Conservation (phyloP, 2,113 vertebrate species). For the Albula glossodonta region DNA sequence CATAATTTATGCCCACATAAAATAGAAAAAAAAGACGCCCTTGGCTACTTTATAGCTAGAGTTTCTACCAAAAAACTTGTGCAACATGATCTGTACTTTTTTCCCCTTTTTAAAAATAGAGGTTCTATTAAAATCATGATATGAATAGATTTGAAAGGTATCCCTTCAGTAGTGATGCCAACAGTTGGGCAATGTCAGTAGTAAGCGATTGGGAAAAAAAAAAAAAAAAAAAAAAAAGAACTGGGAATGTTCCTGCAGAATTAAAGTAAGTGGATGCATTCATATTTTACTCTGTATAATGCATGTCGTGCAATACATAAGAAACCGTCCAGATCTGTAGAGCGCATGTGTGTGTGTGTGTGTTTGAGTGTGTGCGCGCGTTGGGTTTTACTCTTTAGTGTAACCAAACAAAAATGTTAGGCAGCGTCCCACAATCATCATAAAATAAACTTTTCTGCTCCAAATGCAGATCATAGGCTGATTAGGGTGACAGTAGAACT, state of each 20-base stretch:
- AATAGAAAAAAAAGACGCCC: background rate
- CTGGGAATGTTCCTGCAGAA: background rate
- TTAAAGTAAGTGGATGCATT: slow-evolving; percentile 1
- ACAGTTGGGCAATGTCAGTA: background rate
- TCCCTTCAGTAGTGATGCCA: background rate
- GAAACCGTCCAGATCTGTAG: background rate
- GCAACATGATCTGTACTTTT: slow-evolving; percentile 10
- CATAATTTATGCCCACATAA: slow-evolving; percentile 6
- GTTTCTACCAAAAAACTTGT: slow-evolving; percentile 2
- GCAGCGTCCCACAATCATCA: background rate
- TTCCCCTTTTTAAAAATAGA: slow-evolving; percentile 9
- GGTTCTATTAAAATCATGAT: slow-evolving; percentile 1
- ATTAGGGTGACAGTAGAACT: background rate
- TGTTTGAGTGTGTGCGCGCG: background rate
- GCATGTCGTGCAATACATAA: background rate
- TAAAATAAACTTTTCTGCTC: background rate
- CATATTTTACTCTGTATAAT: background rate
- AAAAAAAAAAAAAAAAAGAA: background rate
- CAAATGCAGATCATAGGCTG: background rate
- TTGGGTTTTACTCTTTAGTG: background rate
- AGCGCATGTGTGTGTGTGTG: no score
- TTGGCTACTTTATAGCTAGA: slow-evolving; percentile 2
- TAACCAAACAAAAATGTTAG: slow-evolving; percentile 16
- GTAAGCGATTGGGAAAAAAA: background rate
- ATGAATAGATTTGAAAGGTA: background rate